Evolutionary conservation across 1,140 invertebrate species (phyloP).

Genomic region (Drosophila murphyi): DNA sequence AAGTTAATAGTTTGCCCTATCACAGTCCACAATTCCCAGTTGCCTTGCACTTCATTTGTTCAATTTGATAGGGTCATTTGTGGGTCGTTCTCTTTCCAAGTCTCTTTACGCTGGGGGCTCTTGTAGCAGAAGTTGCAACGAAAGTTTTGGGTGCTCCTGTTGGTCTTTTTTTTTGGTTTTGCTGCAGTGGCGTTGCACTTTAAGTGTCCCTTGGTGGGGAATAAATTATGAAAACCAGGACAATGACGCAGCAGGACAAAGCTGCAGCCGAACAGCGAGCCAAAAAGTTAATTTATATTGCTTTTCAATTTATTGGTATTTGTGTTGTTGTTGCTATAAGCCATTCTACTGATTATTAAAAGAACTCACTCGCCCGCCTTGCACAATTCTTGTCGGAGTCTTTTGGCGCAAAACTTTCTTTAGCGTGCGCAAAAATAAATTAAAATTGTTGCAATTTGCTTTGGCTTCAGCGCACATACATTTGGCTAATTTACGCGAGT

Average conservation of each 20-base stretch:
- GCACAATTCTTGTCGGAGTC: conserved; percentile 18
- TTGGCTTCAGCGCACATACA: conserved; percentile 18
- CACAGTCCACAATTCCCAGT: conserved; percentile 33
- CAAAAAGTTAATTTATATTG: conserved; percentile 82
- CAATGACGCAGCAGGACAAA: conserved; percentile 49
- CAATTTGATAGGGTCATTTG: conserved; percentile 56
- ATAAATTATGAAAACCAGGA: conserved; percentile 77
- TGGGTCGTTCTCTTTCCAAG: conserved; percentile 15
- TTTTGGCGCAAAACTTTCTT: conserved; percentile 13
- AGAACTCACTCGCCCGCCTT: conserved; percentile 14
- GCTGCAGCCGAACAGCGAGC: conserved; percentile 19
- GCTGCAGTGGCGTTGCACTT: conserved; percentile 71
- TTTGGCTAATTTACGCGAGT: conserved; percentile 32
- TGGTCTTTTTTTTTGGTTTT: conserved; percentile 3
- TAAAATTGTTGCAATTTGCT: conserved; percentile 68
- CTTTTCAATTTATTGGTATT: conserved; percentile 81
- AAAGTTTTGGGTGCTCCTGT: conserved; percentile 34
- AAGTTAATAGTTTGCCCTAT: conserved; percentile 18
- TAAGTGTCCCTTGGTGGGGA: conserved; percentile 62
- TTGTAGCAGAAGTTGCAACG: conserved; percentile 43
- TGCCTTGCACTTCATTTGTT: conserved; percentile 70
- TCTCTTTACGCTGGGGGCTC: neutral
- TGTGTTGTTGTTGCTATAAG: conserved; percentile 37
- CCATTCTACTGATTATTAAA: conserved; percentile 52
- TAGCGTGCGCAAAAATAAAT: conserved; percentile 60